These are phyloP conservation scores for Candoia aspera DNA, from an alignment of 2,113 vertebrate species.

Conservation along the genomic window DNA sequence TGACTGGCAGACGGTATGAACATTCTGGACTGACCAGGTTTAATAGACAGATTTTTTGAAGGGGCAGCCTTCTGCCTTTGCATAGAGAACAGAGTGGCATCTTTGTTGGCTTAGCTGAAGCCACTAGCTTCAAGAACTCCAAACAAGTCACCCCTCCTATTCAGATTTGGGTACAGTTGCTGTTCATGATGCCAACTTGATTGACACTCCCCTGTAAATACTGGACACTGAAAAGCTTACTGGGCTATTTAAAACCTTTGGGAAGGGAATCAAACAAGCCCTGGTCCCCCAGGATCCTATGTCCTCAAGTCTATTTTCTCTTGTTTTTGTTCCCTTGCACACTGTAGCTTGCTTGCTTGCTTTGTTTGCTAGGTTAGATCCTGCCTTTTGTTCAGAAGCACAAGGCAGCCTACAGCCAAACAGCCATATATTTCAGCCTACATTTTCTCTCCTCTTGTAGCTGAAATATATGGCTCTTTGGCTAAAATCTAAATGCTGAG, in stretches of 20 bases:
- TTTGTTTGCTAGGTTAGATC: neutral
- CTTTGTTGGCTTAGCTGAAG: neutral
- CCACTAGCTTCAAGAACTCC: neutral
- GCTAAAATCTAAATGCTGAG: conserved; percentile 2
- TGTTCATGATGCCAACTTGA: neutral
- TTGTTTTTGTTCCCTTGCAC: neutral
- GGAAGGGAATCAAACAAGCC: neutral
- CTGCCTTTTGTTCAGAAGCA: neutral
- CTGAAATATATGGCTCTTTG: neutral
- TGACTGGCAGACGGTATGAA: neutral
- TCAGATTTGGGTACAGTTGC: neutral
- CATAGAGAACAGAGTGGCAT: neutral
- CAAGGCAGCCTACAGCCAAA: neutral
- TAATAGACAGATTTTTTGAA: neutral
- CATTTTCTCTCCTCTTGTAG: neutral
- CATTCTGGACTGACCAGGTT: neutral
- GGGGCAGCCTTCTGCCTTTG: neutral
- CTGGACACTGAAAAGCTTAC: neutral
- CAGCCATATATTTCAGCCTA: too few species aligned
- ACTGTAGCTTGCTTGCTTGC: neutral
- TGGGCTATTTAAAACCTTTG: neutral
- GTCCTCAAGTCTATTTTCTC: neutral
- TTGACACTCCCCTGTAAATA: neutral
- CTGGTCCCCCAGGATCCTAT: neutral
- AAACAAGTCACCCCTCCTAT: too few species aligned